Percentiles rank a stretch among this genome's conserved stretches.
These are phyloP conservation scores for Aphidius ervi DNA, from an alignment of 1,140 invertebrate genomes.

Conservation along the genomic window DNA sequence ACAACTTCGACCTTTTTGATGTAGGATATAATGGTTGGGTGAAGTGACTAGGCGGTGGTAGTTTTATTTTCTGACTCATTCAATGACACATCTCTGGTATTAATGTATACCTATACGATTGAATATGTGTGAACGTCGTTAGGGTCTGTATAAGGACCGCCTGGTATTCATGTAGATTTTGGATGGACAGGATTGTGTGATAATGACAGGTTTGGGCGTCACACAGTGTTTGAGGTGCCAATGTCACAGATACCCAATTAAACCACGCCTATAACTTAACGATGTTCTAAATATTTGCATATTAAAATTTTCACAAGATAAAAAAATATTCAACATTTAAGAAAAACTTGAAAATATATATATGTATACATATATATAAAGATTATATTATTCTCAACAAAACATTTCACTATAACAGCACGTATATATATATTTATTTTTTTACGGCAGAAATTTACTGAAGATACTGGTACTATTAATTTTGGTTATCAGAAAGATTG, in stretches of 20 bases:
- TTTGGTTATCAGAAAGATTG: slow-evolving; percentile 12
- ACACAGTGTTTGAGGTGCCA: slow-evolving; percentile 45
- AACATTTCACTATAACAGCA: neutral
- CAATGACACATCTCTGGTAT: neutral
- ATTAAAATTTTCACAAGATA: no score
- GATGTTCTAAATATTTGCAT: neutral
- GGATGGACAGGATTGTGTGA: slow-evolving; percentile 47
- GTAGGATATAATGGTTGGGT: neutral
- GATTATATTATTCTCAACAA: neutral
- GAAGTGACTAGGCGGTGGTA: slow-evolving; percentile 24
- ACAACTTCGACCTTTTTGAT: no score
- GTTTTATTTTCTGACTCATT: slow-evolving; percentile 3
- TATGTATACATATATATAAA: no score
- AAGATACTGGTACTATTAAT: slow-evolving; percentile 5
- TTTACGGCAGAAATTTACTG: neutral
- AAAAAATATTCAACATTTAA: no score
- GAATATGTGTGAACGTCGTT: slow-evolving; percentile 7
- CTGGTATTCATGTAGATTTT: slow-evolving; percentile 30
- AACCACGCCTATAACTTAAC: slow-evolving; percentile 40
- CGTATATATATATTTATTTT: neutral
- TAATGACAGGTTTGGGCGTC: slow-evolving; percentile 51
- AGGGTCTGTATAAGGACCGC: slow-evolving; percentile 20
- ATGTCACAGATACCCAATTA: slow-evolving; percentile 44
- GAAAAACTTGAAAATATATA: neutral
- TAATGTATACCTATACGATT: neutral